These are phyloP conservation scores for Eupeodes latifasciatus DNA, from an alignment of 2,888 invertebrate species.

Conservation along the genomic window DNA sequence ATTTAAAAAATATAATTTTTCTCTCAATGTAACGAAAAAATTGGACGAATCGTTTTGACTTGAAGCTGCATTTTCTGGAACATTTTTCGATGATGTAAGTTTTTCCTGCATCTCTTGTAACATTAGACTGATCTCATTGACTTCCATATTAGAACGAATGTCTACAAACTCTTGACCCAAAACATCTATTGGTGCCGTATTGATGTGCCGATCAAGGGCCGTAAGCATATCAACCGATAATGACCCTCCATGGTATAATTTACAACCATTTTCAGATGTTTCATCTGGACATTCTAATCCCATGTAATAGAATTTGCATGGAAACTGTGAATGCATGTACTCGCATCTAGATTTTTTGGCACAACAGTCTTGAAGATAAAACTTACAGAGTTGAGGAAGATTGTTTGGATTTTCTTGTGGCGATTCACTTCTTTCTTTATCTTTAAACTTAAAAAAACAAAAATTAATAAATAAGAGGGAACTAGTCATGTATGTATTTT, in stretches of 20 bases:
- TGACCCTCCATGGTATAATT: conserved; percentile 53
- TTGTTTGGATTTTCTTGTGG: conserved; percentile 27
- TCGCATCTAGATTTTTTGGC: conserved; percentile 50
- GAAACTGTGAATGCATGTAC: conserved; percentile 72
- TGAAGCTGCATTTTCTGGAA: background rate
- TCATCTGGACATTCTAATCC: conserved; percentile 57
- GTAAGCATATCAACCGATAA: conserved; percentile 50
- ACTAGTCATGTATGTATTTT: no score
- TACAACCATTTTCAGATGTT: conserved; percentile 22
- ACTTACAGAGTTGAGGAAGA: conserved; percentile 62
- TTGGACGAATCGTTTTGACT: background rate
- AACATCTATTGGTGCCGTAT: conserved; percentile 52
- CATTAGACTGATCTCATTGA: conserved; percentile 33
- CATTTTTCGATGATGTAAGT: background rate
- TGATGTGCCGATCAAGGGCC: conserved; percentile 49
- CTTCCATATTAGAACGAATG: conserved; percentile 16
- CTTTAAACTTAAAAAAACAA: conserved; percentile 6
- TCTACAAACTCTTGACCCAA: conserved; percentile 55
- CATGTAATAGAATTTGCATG: conserved; percentile 66
- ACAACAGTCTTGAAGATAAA: conserved; percentile 54
- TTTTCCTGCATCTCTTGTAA: conserved; percentile 44
- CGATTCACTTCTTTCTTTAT: conserved; percentile 10
- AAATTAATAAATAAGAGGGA: background rate
- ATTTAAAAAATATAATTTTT: conserved; percentile 56
- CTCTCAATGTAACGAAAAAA: conserved; percentile 10